A percentile compares a stretch with the other conserved stretches of the same genome.
Conservation (phyloP, 2,888 invertebrate species). For the Stenichneumon culpator region DNA sequence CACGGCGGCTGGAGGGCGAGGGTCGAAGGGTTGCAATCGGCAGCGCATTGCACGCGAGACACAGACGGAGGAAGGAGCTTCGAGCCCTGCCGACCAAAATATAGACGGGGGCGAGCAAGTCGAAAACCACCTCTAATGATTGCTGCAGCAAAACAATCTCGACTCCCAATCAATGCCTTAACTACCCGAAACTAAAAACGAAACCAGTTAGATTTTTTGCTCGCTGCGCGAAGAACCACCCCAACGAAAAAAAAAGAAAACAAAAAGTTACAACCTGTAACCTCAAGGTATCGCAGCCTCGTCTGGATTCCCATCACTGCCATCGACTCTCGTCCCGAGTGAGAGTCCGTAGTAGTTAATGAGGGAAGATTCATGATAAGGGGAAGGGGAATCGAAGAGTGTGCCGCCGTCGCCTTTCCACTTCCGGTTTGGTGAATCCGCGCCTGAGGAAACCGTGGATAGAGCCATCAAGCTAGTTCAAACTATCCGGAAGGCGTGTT, state of each 20-base stretch:
- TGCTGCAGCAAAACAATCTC: conserved; percentile 24
- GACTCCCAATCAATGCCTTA: conserved; percentile 51
- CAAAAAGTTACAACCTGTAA: conserved; percentile 11
- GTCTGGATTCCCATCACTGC: conserved; percentile 48
- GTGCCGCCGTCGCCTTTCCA: conserved; percentile 21
- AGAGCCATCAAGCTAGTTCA: conserved; percentile 4
- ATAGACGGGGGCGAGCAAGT: conserved; percentile 39
- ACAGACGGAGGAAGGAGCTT: conserved; percentile 27
- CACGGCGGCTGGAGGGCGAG: conserved; percentile 55
- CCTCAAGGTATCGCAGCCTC: conserved; percentile 22
- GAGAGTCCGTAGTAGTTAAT: conserved; percentile 11
- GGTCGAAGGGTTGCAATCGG: conserved; percentile 68
- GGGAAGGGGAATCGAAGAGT: conserved; percentile 9
- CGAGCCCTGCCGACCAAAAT: conserved; percentile 47
- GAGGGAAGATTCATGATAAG: conserved; percentile 15
- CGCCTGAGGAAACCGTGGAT: conserved; percentile 17
- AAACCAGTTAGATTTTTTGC: conserved; percentile 44
- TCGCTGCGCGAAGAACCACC: conserved; percentile 2
- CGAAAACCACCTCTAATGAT: conserved; percentile 15
- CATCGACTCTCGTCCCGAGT: conserved; percentile 26
- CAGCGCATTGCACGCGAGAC: conserved; percentile 26
- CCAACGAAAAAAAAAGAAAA: not conserved
- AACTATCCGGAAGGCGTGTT: conserved; percentile 37
- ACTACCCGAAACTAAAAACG: conserved; percentile 40
- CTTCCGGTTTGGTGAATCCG: conserved; percentile 21